Evolutionary conservation across 1,140 invertebrate genomes (phyloP).

Genomic region (Drosophila nigrodunni): DNA sequence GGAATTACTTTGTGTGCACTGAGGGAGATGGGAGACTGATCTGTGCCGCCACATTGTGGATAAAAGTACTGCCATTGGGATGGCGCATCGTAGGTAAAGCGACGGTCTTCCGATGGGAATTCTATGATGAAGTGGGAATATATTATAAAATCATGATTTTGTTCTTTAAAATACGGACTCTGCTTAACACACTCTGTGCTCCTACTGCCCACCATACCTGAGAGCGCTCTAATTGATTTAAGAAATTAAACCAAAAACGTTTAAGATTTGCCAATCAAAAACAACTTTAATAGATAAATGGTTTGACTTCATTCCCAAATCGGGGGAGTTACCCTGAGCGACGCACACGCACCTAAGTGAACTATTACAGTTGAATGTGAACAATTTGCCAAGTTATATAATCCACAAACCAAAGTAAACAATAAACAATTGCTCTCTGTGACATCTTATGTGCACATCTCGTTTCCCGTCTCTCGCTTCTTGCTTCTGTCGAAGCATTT

Average conservation of each 20-base stretch:
- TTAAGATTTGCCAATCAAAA: constrained; percentile 4
- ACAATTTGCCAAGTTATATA: constrained; percentile 33
- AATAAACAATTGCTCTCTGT: constrained; percentile 40
- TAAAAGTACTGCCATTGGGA: constrained; percentile 42
- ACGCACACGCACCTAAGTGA: constrained; percentile 23
- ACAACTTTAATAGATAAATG: constrained; percentile 6
- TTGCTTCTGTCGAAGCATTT: constrained; percentile 64
- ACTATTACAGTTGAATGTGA: constrained; percentile 42
- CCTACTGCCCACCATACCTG: too few relatives aligned
- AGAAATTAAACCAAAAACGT: too few relatives aligned
- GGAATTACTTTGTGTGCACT: constrained; percentile 49
- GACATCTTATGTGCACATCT: constrained; percentile 38
- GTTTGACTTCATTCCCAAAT: constrained; percentile 40
- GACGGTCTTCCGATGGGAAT: constrained; percentile 33
- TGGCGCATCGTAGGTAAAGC: constrained; percentile 56
- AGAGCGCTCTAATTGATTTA: too few relatives aligned
- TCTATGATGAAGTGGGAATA: constrained; percentile 39
- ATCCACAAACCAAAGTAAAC: constrained; percentile 22
- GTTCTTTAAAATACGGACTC: too few relatives aligned
- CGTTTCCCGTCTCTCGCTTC: constrained; percentile 6
- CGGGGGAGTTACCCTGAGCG: not conserved
- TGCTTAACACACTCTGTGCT: too few relatives aligned
- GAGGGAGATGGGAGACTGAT: constrained; percentile 64
- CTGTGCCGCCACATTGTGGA: constrained; percentile 47
- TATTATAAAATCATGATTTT: too few relatives aligned